A percentile compares a stretch with the other conserved stretches of the same genome.
These are phyloP conservation scores for Pogona vitticeps DNA, from an alignment of 2,113 vertebrate species.

Conservation along the genomic window DNA sequence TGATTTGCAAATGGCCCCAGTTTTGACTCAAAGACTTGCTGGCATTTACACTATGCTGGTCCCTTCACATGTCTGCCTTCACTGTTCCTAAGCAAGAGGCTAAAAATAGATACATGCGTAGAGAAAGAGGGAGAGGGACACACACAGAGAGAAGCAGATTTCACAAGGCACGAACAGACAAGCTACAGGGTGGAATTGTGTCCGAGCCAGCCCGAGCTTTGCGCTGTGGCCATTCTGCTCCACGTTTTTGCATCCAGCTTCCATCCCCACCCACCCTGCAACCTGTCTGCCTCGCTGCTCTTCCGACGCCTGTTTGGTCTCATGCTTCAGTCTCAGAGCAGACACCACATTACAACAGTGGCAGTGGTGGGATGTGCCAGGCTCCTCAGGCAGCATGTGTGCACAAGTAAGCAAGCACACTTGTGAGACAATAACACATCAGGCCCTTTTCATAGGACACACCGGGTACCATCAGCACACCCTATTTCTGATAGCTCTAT, in stretches of 20 bases:
- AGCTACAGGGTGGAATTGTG: background rate
- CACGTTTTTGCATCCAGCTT: conserved; percentile 27
- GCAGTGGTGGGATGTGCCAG: background rate
- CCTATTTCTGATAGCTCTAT: too few relatives aligned
- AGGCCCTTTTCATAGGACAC: background rate
- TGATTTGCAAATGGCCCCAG: conserved; percentile 40
- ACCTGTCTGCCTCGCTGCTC: background rate
- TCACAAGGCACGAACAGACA: background rate
- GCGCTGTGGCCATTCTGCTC: conserved; percentile 31
- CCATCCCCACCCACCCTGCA: conserved; percentile 15
- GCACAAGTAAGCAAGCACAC: background rate
- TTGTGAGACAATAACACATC: too few relatives aligned
- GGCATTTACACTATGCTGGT: conserved; percentile 25
- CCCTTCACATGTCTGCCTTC: conserved; percentile 25
- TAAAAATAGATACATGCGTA: conserved; percentile 32
- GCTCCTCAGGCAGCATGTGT: conserved; percentile 28
- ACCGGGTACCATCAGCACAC: too few relatives aligned
- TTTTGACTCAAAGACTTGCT: conserved; percentile 55
- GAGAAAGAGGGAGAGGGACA: background rate
- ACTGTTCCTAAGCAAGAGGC: conserved; percentile 19
- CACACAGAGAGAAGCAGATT: background rate
- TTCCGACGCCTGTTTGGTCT: conserved; percentile 29
- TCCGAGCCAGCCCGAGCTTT: conserved; percentile 37
- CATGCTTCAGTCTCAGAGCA: conserved; percentile 29
- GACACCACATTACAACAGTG: conserved; percentile 33